phyloP scores from a whole-genome alignment of 2,113 vertebrate genomes.

The Chrysochloris asiatica region DNA sequence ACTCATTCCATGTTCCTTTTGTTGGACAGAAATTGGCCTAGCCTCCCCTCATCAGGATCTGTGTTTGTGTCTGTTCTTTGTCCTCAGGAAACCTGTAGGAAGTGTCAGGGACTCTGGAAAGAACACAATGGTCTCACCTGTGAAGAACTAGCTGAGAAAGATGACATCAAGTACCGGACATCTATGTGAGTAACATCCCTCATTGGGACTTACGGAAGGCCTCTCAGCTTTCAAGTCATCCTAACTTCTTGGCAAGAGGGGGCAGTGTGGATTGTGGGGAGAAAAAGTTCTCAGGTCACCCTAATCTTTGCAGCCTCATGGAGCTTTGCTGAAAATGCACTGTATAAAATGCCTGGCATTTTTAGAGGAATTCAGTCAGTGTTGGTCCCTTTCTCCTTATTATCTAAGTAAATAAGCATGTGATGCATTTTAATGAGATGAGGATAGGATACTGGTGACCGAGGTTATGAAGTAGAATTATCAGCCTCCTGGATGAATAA shows the following conservation, averaged over 20 bases:
- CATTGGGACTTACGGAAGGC: neutral
- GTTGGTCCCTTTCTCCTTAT: neutral
- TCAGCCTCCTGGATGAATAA: neutral
- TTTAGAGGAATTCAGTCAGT: neutral
- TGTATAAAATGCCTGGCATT: neutral
- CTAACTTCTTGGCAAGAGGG: neutral
- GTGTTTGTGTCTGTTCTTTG: constrained; percentile 56
- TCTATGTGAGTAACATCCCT: constrained; percentile 89
- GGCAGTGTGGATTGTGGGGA: neutral
- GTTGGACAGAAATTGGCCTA: neutral
- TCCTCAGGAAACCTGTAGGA: constrained; percentile 93
- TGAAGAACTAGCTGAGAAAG: constrained; percentile 93
- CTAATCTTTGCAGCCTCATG: neutral
- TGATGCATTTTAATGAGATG: neutral
- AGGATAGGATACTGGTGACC: neutral
- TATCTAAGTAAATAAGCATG: neutral
- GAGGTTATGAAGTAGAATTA: neutral
- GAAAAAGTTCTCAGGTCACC: neutral
- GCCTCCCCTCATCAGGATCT: constrained; percentile 7
- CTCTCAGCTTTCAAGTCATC: neutral
- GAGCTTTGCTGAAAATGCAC: neutral
- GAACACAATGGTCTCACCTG: constrained; percentile 95
- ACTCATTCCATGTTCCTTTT: neutral
- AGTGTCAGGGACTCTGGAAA: constrained; percentile 97
- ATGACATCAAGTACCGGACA: constrained; percentile 95